Base-by-base conservation (phyloP, 1,140 invertebrate species). In the Aradophagus sp. region DNA sequence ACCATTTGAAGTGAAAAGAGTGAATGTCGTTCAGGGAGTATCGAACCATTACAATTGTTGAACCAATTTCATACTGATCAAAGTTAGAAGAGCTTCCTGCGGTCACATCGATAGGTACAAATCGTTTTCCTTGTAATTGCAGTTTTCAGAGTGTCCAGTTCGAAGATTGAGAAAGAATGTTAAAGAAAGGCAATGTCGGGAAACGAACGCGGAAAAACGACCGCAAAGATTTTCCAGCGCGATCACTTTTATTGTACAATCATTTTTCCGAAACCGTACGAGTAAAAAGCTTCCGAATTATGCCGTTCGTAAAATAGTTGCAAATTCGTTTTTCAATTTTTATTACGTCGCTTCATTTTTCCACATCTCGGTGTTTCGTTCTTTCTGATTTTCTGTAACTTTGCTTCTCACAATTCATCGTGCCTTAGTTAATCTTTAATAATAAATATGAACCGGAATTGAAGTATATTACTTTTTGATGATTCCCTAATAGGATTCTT, bases 11-110 rank as follows among this genome's bases (percentile, higher is more conserved):
- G 35, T 39, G 35, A 52, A 52, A 34, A 35, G 48, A 39, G 48
- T 39, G 35, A 39, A 52, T 16, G 26, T 5, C 27, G 23, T 53
- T 53, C 12, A 8, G 26, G 27, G 41, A 44, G 15, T 45, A 29
- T 11, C n/a, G 29, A 10, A 19, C 42, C 19, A 58, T 58, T 47
- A 45, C 38, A 13, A 23, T 31, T 58, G 47, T 47, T 58, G 53
- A 58, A 45, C 53, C 53, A 58, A 58, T 58, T 58, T 38, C 42
- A 58, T 47, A 45, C 41, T 38, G 53, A 45, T 58, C 42, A 58
- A 38, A 58, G 53, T 58, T 58, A 38, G 36, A 58, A 45, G 13
- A 38, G 41, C 32, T 58, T 45, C 44, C 27, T 38, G 14, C 31
- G 19, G 26, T 42, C 38, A 8, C 52, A 41, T 53, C 10, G 26